Percentiles rank a stretch among this genome's conserved stretches.
phyloP scores from a whole-genome alignment of 2,888 invertebrate genomes.

The Stenodema calcarata region DNA sequence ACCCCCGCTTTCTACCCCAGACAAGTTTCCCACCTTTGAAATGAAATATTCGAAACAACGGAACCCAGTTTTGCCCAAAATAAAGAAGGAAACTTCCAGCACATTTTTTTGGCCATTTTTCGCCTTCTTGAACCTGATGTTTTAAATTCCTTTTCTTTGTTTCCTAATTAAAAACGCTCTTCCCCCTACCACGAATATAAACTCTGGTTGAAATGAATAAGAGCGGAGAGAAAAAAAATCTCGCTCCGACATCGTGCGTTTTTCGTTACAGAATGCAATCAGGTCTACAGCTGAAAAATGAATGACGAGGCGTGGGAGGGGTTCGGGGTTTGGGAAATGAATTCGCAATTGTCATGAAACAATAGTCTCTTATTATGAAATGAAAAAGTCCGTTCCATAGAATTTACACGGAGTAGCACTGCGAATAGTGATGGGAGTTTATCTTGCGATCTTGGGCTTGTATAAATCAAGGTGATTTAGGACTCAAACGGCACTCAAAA shows the following conservation, averaged over 20 bases:
- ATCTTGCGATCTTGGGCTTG: no score
- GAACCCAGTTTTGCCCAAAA: not conserved
- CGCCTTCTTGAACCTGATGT: not conserved
- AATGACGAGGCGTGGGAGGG: not conserved
- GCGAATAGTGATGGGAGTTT: no score
- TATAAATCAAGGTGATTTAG: no score
- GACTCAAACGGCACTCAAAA: no score
- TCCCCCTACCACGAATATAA: not conserved
- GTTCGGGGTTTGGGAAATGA: not conserved
- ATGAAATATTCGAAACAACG: constrained; percentile 29
- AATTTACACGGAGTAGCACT: no score
- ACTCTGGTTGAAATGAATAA: not conserved
- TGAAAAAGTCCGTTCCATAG: no score
- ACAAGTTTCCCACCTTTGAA: not conserved
- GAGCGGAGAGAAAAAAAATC: not conserved
- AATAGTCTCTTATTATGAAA: not conserved
- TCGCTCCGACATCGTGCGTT: not conserved
- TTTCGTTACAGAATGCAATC: not conserved
- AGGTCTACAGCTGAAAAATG: not conserved
- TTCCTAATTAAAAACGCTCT: not conserved
- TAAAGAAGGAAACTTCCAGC: not conserved
- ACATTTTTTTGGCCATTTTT: not conserved
- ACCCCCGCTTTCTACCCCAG: not conserved
- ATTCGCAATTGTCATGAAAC: not conserved
- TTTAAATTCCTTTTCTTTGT: not conserved